Conservation (phyloP, 2,888 invertebrate genomes). For the Dynastes tityus region DNA sequence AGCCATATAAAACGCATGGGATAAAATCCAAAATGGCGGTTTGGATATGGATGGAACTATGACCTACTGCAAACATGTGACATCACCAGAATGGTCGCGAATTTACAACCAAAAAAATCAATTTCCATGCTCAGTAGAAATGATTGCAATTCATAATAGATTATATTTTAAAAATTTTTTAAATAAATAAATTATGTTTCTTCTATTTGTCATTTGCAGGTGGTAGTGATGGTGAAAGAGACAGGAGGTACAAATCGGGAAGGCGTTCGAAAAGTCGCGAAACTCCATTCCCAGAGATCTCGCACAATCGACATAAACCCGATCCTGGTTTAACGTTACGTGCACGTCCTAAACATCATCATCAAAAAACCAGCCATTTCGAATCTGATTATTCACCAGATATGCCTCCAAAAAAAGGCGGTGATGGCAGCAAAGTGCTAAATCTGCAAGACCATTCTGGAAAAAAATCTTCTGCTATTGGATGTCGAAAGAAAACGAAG, state of each 20-base stretch:
- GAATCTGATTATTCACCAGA: conserved; percentile 74
- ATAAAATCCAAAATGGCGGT: no score
- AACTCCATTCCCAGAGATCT: conserved; percentile 67
- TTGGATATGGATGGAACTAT: no score
- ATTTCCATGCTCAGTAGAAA: no score
- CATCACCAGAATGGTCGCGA: no score
- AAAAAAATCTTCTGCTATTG: conserved; percentile 62
- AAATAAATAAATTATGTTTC: no score
- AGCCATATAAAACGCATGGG: no score
- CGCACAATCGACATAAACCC: conserved; percentile 64
- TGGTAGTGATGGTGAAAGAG: conserved; percentile 75
- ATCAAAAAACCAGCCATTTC: conserved; percentile 66
- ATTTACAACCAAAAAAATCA: no score
- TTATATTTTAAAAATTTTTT: neutral
- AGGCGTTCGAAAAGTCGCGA: conserved; percentile 71
- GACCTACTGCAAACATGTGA: no score
- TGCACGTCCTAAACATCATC: conserved; percentile 62
- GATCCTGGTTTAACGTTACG: conserved; percentile 65
- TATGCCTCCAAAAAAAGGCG: conserved; percentile 58
- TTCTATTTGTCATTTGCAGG: conserved; percentile 60
- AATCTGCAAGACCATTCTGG: conserved; percentile 48
- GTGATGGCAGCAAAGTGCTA: conserved; percentile 12
- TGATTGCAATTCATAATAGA: neutral
- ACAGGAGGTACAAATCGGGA: conserved; percentile 72
- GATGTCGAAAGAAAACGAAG: conserved; percentile 64